Base-by-base conservation (phyloP, 2,888 invertebrate genomes). In the Lepas anatifera region DNA sequence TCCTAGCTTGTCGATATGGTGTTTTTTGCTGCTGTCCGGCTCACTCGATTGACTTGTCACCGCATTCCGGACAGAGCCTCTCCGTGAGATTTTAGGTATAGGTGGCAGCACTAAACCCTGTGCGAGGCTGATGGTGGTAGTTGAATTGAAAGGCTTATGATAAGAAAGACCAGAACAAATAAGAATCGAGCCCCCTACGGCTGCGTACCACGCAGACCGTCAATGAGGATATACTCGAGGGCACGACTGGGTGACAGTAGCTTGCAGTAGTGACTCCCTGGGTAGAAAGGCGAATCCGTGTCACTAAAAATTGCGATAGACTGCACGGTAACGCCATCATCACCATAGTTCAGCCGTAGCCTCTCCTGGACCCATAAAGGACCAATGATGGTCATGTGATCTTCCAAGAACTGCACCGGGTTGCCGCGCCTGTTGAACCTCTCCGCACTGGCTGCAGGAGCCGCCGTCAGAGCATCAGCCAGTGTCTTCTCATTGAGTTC, bases 171-270 rank as follows among this genome's bases (percentile, higher is more conserved):
- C n/a, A n/a, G n/a, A n/a, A n/a, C n/a, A n/a, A n/a, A n/a, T n/a
- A n/a, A n/a, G n/a, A n/a, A n/a, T n/a, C n/a, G n/a, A n/a, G n/a
- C n/a, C n/a, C n/a, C n/a, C n/a, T n/a, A 68, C 16, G 70, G 70
- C 43, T 72, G 32, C 0, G 72, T 72, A 32, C 69, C 66, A 50
- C 50, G 32, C 8, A 72, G 69, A 35, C 70, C 66, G 64, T 72
- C 69, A 11, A 70, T 41, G 39, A 70, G 67, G 64, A 72, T 39
- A 68, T 72, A 70, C 50, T 72, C 72, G 16, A 72, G 70, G 41
- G 72, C 72, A 1, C 72, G 68, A 22, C 63, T 37, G 27, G 70
- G 70, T 18, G 72, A 22, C 58, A 72, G 70, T 27, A 72, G 66
- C 35, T 72, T 72, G 68, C 70, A 70, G 46, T 72, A 70, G 43